phyloP scores from a whole-genome alignment of 2,113 vertebrate species.

The Colaptes auratus region DNA sequence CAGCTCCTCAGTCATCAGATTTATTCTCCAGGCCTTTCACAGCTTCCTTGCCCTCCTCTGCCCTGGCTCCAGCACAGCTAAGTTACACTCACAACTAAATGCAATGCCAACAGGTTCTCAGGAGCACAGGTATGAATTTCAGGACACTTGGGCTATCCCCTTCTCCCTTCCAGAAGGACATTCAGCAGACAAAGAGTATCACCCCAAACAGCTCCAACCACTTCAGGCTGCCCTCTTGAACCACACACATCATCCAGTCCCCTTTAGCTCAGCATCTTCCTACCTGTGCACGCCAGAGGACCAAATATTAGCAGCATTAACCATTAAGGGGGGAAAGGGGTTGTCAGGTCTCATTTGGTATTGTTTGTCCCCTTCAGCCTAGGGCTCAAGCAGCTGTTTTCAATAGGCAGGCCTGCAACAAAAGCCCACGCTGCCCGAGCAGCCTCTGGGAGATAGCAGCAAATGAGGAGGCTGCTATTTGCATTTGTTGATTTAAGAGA shows the following conservation, averaged over 20 bases:
- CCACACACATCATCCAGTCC: constrained; percentile 20
- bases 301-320: constrained; percentile 46
- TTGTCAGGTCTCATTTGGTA: constrained; percentile 47
- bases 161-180: background rate
- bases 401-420: constrained; percentile 74
- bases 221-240: constrained; percentile 31
- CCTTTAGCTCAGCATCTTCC: constrained; percentile 38
- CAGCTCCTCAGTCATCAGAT: too few relatives aligned
- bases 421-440: constrained; percentile 77
- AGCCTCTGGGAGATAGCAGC: constrained; percentile 70
- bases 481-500: constrained; percentile 77
- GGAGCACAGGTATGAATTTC: constrained; percentile 24
- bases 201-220: constrained; percentile 46
- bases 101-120: background rate
- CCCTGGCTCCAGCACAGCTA: background rate
- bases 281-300: constrained; percentile 71
- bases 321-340: constrained; percentile 16
- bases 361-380: constrained; percentile 61
- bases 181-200: constrained; percentile 56
- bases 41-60: too few relatives aligned
- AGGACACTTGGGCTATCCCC: background rate
- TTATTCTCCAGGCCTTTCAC: too few relatives aligned
- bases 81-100: background rate
- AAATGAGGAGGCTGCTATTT: constrained; percentile 80
- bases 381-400: constrained; percentile 58